phyloP scores from a whole-genome alignment of 2,113 vertebrate species.

The Pomatostomus ruficeps region DNA sequence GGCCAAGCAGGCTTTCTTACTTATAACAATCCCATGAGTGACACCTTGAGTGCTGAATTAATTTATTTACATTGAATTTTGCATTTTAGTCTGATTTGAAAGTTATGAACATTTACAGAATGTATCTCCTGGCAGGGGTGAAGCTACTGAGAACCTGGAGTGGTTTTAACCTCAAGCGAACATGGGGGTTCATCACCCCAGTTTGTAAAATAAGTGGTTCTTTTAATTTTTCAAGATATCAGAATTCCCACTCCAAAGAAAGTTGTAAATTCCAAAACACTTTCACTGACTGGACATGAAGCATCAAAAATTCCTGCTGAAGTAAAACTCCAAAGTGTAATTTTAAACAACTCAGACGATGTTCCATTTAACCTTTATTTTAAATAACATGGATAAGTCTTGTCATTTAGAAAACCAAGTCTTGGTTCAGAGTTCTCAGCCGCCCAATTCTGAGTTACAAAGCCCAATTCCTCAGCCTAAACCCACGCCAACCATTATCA shows the following conservation, averaged over 20 bases:
- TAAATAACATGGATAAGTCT: background rate
- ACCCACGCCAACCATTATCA: background rate
- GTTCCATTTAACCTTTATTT: background rate
- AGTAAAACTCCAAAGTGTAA: background rate
- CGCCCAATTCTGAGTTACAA: background rate
- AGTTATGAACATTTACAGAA: background rate
- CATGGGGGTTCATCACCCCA: fast-evolving
- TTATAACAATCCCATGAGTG: background rate
- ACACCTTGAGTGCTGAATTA: background rate
- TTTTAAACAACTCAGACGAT: background rate
- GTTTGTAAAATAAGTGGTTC: background rate
- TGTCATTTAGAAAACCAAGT: background rate
- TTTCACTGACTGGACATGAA: background rate
- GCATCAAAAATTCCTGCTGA: background rate
- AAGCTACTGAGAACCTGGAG: background rate
- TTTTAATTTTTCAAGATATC: background rate
- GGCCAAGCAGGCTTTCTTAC: background rate
- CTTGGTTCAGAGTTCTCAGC: background rate
- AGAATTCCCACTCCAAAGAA: background rate
- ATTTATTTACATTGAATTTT: background rate
- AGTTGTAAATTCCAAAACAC: background rate
- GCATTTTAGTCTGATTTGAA: background rate
- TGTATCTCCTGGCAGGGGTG: fast-evolving
- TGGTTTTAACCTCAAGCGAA: background rate
- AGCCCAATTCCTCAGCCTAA: background rate